Base-by-base conservation (phyloP, 1,140 invertebrate genomes). In the Dendroctonus valens region DNA sequence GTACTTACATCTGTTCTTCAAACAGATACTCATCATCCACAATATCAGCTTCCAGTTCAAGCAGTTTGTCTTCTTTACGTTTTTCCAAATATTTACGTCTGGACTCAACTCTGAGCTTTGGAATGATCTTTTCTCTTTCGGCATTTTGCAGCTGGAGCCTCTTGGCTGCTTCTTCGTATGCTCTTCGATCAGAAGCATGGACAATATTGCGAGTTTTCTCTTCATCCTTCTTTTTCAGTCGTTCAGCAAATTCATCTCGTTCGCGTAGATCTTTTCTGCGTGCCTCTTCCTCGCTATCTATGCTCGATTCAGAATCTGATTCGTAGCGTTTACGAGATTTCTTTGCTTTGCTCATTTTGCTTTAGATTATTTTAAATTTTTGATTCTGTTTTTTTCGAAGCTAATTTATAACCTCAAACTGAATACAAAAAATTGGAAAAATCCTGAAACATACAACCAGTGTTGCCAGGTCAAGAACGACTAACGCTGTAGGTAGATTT, bases 1-100 rank as follows among this genome's bases (percentile, higher is more conserved):
- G 67, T 65, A 83, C 87, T 84, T 85, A 94, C 88, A 91, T 83
- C 75, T 88, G 85, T 66, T 94, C 91, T 39, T 91, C 88, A 81
- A 99, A 99, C 2, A 98, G 82, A 79, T 93, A 96, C 80, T 98
- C 94, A 82, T 99, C 97, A 80, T 99, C 97, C n/a, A 87, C 77
- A 59, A 99, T 93, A 76, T 97, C 94, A 15, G 87, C 91, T 82
- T 98, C 96, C 42, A 99, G 81, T 78, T 99, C 96, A n/a, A 89
- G 84, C 44, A 99, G 85, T 83, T 99, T 99, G 74, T 99, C 96
- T 59, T 92, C 91, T 82, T 98, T 96, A 57, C 97, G 84, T 80
- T 98, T 99, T 70, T 92, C 90, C 65, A 99, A 83, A 81, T 99
- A 99, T 75, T 94, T 91, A 58, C 94, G 83, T 41, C 97, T 85